These are phyloP conservation scores for Drosophila mimica DNA, from an alignment of 2,888 invertebrate genomes.

Conservation along the genomic window DNA sequence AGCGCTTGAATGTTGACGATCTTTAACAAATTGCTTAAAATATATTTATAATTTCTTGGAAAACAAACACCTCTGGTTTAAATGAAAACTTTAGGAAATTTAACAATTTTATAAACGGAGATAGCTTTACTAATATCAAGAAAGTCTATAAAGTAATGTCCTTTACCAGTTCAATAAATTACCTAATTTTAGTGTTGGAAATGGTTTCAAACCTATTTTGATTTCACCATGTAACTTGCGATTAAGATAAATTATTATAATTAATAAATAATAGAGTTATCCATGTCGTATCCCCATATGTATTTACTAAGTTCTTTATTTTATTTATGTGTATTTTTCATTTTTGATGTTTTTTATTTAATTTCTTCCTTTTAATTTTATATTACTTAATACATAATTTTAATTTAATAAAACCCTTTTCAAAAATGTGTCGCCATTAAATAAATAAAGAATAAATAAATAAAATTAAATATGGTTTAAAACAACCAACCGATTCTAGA, in stretches of 20 bases:
- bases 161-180: not conserved
- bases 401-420: not conserved
- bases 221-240: not conserved
- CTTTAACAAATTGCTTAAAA: not conserved
- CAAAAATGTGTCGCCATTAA: too few species aligned
- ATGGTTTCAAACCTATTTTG: not conserved
- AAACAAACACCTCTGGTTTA: not conserved
- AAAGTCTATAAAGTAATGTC: not conserved
- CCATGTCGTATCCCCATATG: not conserved
- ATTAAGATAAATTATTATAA: not conserved
- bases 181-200: not conserved
- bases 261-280: too few species aligned
- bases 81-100: not conserved
- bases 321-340: rapidly evolving
- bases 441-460: too few species aligned
- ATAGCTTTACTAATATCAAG: not conserved
- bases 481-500: not conserved
- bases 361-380: not conserved
- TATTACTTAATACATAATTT: not conserved
- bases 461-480: not conserved
- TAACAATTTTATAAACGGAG: not conserved
- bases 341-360: not conserved
- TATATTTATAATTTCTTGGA: not conserved
- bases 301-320: not conserved
- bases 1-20: not conserved